Conservation (phyloP, 2,113 vertebrate genomes). For the Alethe diademata region DNA sequence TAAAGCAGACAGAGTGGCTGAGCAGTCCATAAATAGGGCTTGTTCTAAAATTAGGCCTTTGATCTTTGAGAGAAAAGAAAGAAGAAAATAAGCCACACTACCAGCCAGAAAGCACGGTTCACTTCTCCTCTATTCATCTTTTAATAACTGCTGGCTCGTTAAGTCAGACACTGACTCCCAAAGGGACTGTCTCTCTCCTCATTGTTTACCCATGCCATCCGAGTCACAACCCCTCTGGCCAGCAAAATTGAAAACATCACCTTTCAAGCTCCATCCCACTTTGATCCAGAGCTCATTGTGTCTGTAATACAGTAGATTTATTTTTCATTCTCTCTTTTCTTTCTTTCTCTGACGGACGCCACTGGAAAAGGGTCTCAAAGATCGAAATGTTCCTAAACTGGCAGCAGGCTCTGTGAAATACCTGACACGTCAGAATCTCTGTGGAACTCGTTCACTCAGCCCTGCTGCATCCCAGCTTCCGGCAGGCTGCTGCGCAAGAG, state of each 20-base stretch:
- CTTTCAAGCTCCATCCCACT: conserved; percentile 56
- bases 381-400: background rate
- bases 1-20: background rate
- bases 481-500: background rate
- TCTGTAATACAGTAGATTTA: conserved; percentile 55
- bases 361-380: conserved; percentile 57
- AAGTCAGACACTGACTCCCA: conserved; percentile 57
- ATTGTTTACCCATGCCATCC: conserved; percentile 40
- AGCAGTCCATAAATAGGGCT: conserved; percentile 40
- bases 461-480: background rate
- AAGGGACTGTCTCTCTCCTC: conserved; percentile 50
- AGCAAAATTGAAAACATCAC: conserved; percentile 59
- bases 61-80: conserved; percentile 27
- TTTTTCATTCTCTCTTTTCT: conserved; percentile 50
- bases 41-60: conserved; percentile 62
- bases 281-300: conserved; percentile 64
- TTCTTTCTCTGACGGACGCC: background rate
- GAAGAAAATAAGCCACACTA: conserved; percentile 8
- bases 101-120: conserved; percentile 51
- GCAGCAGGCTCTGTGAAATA: conserved; percentile 31
- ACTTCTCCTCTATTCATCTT: conserved; percentile 54
- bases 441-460: background rate
- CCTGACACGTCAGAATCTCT: background rate
- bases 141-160: conserved; percentile 53
- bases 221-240: conserved; percentile 55